Evolutionary conservation across 2,113 vertebrate genomes (phyloP).

Genomic region (Anguilla rostrata): DNA sequence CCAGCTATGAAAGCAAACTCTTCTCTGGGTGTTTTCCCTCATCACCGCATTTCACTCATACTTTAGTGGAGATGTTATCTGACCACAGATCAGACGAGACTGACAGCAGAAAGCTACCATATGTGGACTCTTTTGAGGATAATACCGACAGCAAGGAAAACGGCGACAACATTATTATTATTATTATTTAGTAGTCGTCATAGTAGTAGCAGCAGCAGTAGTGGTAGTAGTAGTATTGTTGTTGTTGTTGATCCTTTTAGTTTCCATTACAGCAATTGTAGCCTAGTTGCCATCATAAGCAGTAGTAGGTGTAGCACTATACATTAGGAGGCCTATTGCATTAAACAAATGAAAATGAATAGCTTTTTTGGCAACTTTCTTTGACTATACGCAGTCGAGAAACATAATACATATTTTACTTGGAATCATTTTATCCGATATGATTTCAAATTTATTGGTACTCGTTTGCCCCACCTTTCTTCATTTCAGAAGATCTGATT

Average conservation of each 20-base stretch:
- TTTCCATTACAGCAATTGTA: no score
- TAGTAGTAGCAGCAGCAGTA: not conserved
- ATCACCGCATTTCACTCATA: slow-evolving; percentile 4
- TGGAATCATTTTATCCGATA: not conserved
- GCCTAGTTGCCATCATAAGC: not conserved
- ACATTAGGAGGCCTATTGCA: not conserved
- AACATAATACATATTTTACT: not conserved
- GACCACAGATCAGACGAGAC: not conserved
- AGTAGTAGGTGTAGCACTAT: not conserved
- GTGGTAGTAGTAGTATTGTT: not conserved
- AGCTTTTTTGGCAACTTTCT: not conserved
- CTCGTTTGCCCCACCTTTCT: not conserved
- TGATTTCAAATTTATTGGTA: not conserved
- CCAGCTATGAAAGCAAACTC: slow-evolving; percentile 79
- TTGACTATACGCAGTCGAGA: not conserved
- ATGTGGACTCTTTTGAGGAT: not conserved
- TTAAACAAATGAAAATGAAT: not conserved
- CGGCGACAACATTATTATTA: not conserved
- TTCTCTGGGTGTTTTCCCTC: not conserved
- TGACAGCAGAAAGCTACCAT: not conserved
- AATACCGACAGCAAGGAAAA: not conserved
- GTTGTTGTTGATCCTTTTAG: no score
- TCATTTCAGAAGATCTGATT: not conserved
- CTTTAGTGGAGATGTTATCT: slow-evolving; percentile 12
- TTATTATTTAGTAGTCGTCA: not conserved